Conservation (phyloP, 2,888 invertebrate species). For the Dorcus parallelipipedus region DNA sequence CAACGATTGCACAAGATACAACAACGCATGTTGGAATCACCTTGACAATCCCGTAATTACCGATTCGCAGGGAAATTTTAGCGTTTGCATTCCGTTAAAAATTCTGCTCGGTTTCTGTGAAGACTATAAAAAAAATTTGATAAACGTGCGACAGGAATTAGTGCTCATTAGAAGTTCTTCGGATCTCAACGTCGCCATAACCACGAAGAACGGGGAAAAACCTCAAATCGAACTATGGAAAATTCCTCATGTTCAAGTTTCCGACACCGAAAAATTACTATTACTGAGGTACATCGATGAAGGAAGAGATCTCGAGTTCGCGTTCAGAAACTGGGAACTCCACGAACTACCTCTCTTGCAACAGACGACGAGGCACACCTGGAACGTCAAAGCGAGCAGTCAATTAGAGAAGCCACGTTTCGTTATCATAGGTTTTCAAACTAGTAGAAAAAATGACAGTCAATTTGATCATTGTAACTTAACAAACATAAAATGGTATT, state of each 20-base stretch:
- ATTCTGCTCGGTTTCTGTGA: conserved; percentile 39
- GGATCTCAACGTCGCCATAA: conserved; percentile 24
- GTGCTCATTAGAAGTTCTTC: conserved; percentile 34
- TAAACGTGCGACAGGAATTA: conserved; percentile 44
- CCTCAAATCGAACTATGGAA: conserved; percentile 19
- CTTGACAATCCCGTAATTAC: conserved; percentile 12
- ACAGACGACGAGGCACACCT: too few relatives aligned
- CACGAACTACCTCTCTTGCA: too few relatives aligned
- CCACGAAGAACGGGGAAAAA: conserved; percentile 5
- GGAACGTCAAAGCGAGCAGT: too few relatives aligned
- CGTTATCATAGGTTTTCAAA: too few relatives aligned
- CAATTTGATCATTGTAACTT: too few relatives aligned
- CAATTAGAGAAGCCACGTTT: too few relatives aligned
- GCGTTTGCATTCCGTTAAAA: conserved; percentile 26
- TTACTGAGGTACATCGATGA: neutral
- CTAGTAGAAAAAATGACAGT: too few relatives aligned
- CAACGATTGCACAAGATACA: conserved; percentile 26
- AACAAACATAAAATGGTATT: too few relatives aligned
- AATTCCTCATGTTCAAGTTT: conserved; percentile 21
- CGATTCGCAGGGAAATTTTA: conserved; percentile 8
- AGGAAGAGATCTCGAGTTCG: too few relatives aligned
- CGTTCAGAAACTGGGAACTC: too few relatives aligned
- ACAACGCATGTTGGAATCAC: conserved; percentile 31
- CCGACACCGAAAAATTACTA: neutral
- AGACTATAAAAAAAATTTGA: conserved; percentile 40